These are phyloP conservation scores for Apostichopus californicus DNA, from an alignment of 35 echinoderm and acorn worm genomes.

Conservation along the genomic window DNA sequence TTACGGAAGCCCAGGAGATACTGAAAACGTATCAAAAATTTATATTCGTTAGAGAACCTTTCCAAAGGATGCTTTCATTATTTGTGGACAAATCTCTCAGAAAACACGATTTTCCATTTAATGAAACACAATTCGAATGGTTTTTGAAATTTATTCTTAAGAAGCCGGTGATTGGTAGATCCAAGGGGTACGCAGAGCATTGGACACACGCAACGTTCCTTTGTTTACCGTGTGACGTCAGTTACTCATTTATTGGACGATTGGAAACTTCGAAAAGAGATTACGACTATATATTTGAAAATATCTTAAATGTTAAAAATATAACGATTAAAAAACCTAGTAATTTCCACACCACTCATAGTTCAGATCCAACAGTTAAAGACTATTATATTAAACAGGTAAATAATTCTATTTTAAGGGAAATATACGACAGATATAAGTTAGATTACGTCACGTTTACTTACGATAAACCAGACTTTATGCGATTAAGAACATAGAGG, in stretches of 20 bases:
- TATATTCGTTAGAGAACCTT: conserved; percentile 37
- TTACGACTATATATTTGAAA: not conserved
- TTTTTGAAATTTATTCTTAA: conserved; percentile 30
- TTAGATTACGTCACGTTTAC: too few relatives aligned
- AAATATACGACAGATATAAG: too few relatives aligned
- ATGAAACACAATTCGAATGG: not conserved
- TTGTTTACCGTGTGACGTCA: conserved; percentile 20
- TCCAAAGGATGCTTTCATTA: conserved; percentile 29
- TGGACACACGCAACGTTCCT: conserved; percentile 17
- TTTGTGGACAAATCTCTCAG: conserved; percentile 22
- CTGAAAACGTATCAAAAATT: too few relatives aligned
- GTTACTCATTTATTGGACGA: conserved; percentile 17
- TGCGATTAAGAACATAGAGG: not conserved
- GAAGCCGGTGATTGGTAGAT: not conserved
- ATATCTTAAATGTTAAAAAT: not conserved
- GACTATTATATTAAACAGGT: conserved; percentile 23
- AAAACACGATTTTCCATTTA: not conserved
- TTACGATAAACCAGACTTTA: not conserved
- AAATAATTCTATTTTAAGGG: not conserved
- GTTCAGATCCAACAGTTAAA: conserved; percentile 11
- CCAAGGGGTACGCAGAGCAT: not conserved
- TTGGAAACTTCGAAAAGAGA: conserved; percentile 36
- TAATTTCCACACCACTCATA: not conserved
- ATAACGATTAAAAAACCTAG: not conserved
- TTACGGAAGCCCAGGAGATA: too few relatives aligned